These are phyloP conservation scores for Ianthella basta DNA, from an alignment of 37 sponge, comb jelly and placozoan species.

Conservation along the genomic window DNA sequence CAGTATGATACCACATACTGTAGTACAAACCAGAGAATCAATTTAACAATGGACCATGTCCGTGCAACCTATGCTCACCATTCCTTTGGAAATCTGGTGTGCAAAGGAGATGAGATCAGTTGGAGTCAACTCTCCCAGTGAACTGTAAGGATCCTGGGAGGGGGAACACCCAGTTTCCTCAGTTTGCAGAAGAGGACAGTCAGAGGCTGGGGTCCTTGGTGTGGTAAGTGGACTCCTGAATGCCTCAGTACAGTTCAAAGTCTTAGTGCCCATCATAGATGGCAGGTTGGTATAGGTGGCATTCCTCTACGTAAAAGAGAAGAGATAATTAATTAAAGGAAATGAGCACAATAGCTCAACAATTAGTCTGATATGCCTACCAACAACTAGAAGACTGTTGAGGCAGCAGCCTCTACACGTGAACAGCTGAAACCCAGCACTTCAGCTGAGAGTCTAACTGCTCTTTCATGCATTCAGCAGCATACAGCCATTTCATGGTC, in stretches of 20 bases:
- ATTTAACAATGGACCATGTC: no score
- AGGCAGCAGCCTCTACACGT: no score
- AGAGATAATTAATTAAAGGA: neutral
- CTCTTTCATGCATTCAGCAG: no score
- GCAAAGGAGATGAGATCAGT: slow-evolving; percentile 21
- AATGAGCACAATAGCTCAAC: neutral
- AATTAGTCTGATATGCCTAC: no score
- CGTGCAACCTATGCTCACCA: neutral
- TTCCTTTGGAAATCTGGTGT: slow-evolving; percentile 21
- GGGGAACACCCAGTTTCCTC: neutral
- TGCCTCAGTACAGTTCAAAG: neutral
- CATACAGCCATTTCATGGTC: no score
- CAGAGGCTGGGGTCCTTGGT: slow-evolving; percentile 25
- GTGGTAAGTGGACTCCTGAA: neutral
- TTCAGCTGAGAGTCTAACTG: no score
- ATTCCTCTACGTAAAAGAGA: neutral
- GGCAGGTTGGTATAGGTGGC: neutral
- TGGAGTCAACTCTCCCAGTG: slow-evolving; percentile 13
- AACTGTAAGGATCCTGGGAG: slow-evolving; percentile 6
- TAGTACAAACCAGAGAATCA: no score
- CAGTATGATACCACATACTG: no score
- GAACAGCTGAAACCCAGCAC: no score
- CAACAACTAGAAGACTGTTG: no score
- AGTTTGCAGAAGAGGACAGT: neutral
- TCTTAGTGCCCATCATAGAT: slow-evolving; percentile 8